Base-by-base conservation (phyloP, 2,113 vertebrate genomes). In the Nycticebus coucang region DNA sequence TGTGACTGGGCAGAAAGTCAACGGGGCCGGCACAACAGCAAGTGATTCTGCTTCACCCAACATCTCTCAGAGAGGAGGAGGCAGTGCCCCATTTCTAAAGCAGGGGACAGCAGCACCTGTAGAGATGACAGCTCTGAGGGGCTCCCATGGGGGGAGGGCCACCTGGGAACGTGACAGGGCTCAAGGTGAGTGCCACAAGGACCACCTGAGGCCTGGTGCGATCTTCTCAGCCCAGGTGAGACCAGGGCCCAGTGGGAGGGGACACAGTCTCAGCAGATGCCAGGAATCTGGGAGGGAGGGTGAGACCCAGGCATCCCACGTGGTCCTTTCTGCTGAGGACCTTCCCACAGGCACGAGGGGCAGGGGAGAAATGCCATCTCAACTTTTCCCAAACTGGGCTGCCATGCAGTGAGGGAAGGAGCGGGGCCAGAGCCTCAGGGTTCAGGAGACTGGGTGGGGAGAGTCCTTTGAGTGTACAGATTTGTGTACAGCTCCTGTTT, bases 221-320 rank as follows among this genome's bases (percentile, higher is more conserved):
- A 19, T 33, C 59, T 79, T 41, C 53, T 37, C 41, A 57, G 55
- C 12, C 13, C 35, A 30, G 30, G 0, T 1, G 35, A 74, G 26
- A 41, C 60, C 0, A 11, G 12, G 22, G 28, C 60, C 57, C 62
- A 4, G 1, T 0, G 62, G 17, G 13, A 50, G 9, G 19, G 69
- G 41, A 9, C 45, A n/a, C 11, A 7, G 50, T 59, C 50, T 55
- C 14, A n/a, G 35, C 26, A 64, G 37, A 17, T 37, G 30, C 62
- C 24, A 26, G 62, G 26, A 64, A 22, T 24, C 62, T 28, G 62
- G 24, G 62, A 3, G 59, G 22, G n/a, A 53, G 30, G 12, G 13
- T 15, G 21, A 74, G 59, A 22, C 50, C 24, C 41, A 59, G 57
- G 1, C 5, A 14, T 37, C 72, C 87, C 50, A 41, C 0, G 4